These are phyloP conservation scores for Lophius americanus DNA, from an alignment of 2,797 vertebrate genomes.

Conservation along the genomic window DNA sequence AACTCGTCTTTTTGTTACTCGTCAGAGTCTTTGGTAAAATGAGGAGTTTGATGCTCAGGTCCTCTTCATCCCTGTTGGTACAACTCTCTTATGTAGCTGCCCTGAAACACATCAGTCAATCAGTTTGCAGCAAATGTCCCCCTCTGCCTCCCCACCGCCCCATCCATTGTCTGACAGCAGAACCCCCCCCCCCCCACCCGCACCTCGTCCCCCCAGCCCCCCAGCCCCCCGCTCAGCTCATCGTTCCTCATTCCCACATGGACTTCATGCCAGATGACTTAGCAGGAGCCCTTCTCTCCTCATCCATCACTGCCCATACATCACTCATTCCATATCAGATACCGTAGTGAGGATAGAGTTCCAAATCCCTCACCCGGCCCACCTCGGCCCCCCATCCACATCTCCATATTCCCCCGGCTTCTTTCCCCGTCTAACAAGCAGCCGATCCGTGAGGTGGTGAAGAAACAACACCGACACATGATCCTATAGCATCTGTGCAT, in stretches of 20 bases:
- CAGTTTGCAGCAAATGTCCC: slow-evolving; percentile 57
- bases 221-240: slow-evolving; percentile 27
- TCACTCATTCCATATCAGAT: slow-evolving; percentile 71
- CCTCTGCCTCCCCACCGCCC: slow-evolving; percentile 31
- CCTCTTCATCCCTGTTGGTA: background rate
- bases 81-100: background rate
- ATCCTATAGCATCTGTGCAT: slow-evolving; percentile 81
- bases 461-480: slow-evolving; percentile 76
- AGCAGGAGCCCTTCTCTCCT: slow-evolving; percentile 46
- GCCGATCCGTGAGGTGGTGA: slow-evolving; percentile 73
- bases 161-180: slow-evolving; percentile 22
- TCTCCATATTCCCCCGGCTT: slow-evolving; percentile 59
- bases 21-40: no score
- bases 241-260: slow-evolving; percentile 46
- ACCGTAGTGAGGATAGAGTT: slow-evolving; percentile 67
- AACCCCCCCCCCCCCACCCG: slow-evolving; percentile 16
- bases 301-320: slow-evolving; percentile 69
- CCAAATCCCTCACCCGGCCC: slow-evolving; percentile 65
- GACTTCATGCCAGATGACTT: slow-evolving; percentile 60
- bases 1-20: no score
- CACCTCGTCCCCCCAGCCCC: slow-evolving; percentile 6
- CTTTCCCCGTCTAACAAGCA: slow-evolving; percentile 75
- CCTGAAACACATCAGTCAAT: background rate
- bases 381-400: slow-evolving; percentile 42
- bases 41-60: background rate